Percentiles rank a stretch among this genome's conserved stretches.
These are phyloP conservation scores for Aplysina aerophoba DNA, from an alignment of 37 sponge, comb jelly and placozoan species.

Conservation along the genomic window DNA sequence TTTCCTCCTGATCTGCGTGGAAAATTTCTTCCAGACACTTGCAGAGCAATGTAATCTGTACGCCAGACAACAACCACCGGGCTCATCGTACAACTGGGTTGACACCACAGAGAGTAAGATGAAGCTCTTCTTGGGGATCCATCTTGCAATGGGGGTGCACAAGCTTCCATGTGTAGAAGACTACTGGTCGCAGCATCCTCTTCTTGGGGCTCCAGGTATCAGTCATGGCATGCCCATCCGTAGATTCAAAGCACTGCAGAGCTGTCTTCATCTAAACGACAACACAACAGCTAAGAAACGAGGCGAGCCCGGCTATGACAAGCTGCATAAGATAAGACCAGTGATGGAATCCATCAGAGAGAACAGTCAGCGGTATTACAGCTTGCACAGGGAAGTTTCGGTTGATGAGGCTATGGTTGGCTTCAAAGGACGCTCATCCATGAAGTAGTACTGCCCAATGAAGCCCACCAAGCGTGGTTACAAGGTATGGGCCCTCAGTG, in stretches of 20 bases:
- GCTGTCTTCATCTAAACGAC: neutral
- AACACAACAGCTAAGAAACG: neutral
- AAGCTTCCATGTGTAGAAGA: neutral
- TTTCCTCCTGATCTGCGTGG: too few relatives aligned
- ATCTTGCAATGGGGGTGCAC: neutral
- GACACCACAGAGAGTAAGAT: neutral
- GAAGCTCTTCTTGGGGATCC: neutral
- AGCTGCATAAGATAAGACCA: constrained; percentile 18
- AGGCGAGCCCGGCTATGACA: neutral
- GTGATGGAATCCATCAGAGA: neutral
- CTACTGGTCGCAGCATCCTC: neutral
- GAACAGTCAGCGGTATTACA: neutral
- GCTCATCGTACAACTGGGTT: too few relatives aligned
- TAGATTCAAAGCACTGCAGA: neutral
- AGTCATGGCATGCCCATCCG: too few relatives aligned
- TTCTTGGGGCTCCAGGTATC: neutral
- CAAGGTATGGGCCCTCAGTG: neutral
- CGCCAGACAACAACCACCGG: too few relatives aligned
- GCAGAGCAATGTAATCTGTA: too few relatives aligned
- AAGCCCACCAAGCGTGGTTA: constrained; percentile 12
- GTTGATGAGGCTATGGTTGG: constrained; percentile 28
- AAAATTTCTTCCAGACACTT: too few relatives aligned
- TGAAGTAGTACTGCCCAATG: constrained; percentile 1
- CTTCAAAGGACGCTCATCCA: constrained; percentile 3
- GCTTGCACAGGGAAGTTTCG: neutral